Evolutionary conservation across 2,113 vertebrate species (phyloP).

Genomic region (Eleginops maclovinus): DNA sequence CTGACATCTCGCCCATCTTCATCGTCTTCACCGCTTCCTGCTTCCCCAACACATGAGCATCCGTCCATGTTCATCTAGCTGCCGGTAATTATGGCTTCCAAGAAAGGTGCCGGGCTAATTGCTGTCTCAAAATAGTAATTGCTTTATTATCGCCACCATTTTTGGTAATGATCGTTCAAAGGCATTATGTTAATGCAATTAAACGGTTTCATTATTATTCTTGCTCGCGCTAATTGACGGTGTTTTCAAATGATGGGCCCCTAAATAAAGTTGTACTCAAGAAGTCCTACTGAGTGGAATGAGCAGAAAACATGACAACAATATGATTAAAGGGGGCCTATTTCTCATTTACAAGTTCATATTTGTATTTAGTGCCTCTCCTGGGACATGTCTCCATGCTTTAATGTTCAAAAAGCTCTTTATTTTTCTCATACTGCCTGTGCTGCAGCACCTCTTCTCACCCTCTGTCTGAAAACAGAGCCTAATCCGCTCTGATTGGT

Average conservation of each 20-base stretch:
- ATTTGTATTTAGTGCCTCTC: too few relatives aligned
- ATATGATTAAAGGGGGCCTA: too few relatives aligned
- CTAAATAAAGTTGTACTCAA: constrained; percentile 63
- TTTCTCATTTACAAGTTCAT: too few relatives aligned
- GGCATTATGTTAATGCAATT: constrained; percentile 85
- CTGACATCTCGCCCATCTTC: constrained; percentile 74
- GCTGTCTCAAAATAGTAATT: constrained; percentile 83
- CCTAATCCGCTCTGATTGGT: too few relatives aligned
- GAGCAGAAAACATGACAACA: constrained; percentile 12
- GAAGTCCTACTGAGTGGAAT: constrained; percentile 25
- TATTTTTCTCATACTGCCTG: too few relatives aligned
- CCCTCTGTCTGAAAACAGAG: too few relatives aligned
- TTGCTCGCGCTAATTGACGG: constrained; percentile 72
- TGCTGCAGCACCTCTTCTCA: too few relatives aligned
- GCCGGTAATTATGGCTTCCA: constrained; percentile 74
- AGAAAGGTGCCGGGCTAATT: constrained; percentile 81
- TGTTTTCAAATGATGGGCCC: constrained; percentile 56
- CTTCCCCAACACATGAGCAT: constrained; percentile 53
- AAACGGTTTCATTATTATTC: constrained; percentile 78
- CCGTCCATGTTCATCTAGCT: constrained; percentile 58
- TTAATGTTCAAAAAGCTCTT: too few relatives aligned
- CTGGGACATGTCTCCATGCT: too few relatives aligned
- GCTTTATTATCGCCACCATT: constrained; percentile 81
- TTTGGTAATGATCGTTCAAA: constrained; percentile 83
- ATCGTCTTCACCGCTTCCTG: constrained; percentile 61